A percentile compares a stretch with the other conserved stretches of the same genome.
These are phyloP conservation scores for Agrilus mali DNA, from an alignment of 2,888 invertebrate genomes.

Conservation along the genomic window DNA sequence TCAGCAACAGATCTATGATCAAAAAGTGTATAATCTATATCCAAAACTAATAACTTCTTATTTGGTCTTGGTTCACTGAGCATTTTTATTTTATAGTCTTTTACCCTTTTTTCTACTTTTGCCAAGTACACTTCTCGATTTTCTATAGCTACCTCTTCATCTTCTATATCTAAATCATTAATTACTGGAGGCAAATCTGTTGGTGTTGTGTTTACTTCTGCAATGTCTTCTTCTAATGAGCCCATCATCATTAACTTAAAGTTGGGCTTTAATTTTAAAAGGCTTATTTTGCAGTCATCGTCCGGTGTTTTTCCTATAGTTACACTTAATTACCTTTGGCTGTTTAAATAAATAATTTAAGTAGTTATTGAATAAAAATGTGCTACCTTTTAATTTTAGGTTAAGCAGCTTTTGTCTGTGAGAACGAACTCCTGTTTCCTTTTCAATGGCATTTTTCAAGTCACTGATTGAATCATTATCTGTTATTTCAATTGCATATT, in stretches of 20 bases:
- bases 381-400: constrained; percentile 77
- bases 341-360: too few species aligned
- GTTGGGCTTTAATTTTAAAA: constrained; percentile 70
- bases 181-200: constrained; percentile 74
- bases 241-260: constrained; percentile 97
- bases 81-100: constrained; percentile 70
- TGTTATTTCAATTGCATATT: constrained; percentile 67
- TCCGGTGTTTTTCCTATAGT: constrained; percentile 66
- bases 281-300: constrained; percentile 63
- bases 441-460: constrained; percentile 74
- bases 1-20: constrained; percentile 92
- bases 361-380: constrained; percentile 7
- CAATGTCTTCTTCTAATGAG: constrained; percentile 83
- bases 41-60: constrained; percentile 83
- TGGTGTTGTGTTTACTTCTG: constrained; percentile 68
- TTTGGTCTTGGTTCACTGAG: constrained; percentile 70
- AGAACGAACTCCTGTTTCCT: constrained; percentile 82
- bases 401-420: constrained; percentile 88
- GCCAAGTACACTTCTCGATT: constrained; percentile 58
- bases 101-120: constrained; percentile 72
- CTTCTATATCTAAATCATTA: constrained; percentile 85
- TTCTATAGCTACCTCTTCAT: constrained; percentile 64
- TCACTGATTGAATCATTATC: constrained; percentile 69
- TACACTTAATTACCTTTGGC: constrained; percentile 9
- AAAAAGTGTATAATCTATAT: constrained; percentile 93